These are phyloP conservation scores for Oreochromis mossambicus DNA, from an alignment of 2,797 vertebrate genomes.

Conservation along the genomic window DNA sequence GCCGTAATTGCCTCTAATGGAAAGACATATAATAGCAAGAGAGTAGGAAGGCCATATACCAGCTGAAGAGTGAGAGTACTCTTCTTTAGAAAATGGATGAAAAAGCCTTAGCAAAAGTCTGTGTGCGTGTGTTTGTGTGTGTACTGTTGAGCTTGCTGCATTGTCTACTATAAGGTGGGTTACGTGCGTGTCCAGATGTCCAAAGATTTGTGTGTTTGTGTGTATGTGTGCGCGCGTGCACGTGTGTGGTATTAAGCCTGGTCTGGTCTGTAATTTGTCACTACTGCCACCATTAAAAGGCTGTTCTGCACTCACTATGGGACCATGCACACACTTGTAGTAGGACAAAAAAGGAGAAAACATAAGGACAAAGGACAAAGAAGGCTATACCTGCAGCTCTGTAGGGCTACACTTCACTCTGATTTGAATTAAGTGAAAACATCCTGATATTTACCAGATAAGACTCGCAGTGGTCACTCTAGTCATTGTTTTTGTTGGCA, in stretches of 20 bases:
- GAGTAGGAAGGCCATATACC: constrained; percentile 62
- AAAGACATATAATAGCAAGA: constrained; percentile 65
- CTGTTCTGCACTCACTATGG: constrained; percentile 1
- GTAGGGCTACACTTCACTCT: background rate
- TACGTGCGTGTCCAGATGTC: constrained; percentile 54
- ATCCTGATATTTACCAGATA: background rate
- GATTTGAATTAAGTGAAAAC: background rate
- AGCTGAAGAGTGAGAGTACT: constrained; percentile 60
- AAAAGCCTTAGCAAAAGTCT: constrained; percentile 36
- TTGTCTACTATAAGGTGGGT: constrained; percentile 24
- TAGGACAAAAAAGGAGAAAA: background rate
- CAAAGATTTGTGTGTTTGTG: background rate
- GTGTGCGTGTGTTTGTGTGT: background rate
- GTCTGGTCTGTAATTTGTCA: constrained; percentile 54
- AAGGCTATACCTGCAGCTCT: background rate
- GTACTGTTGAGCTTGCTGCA: background rate
- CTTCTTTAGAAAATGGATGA: constrained; percentile 61
- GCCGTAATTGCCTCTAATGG: constrained; percentile 71
- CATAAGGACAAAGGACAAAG: background rate
- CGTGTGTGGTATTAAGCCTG: constrained; percentile 14
- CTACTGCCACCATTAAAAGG: constrained; percentile 41
- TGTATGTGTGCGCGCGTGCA: background rate
- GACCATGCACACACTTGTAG: constrained; percentile 5
- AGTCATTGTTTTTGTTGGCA: background rate
- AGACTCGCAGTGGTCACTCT: background rate